Evolutionary conservation across 2,888 invertebrate species (phyloP), one percentile per base, ranked within the genome.

Genomic region (Hanleya hanleyi): DNA sequence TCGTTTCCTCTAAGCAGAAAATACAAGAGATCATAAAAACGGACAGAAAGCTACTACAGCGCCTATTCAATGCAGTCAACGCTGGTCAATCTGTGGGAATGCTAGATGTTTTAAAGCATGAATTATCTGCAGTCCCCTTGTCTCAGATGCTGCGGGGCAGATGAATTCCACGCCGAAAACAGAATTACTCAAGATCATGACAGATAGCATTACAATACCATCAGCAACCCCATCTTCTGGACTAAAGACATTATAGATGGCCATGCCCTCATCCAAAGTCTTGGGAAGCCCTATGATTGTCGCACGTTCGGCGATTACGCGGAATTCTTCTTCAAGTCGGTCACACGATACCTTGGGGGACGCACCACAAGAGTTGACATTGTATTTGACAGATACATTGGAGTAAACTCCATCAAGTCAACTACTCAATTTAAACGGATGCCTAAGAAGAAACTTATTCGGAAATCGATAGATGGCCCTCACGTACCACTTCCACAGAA

Each of bases 11-110:
- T 9, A 50, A 50, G 51, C 18, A 68, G 9, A 67, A 41, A 29
- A n/a, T 7, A 12, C 49, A 68, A 33, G 22, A 41, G n/a, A 41
- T n/a, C 6, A 41, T 68, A 2, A 68, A 68, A 50, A 51, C 68
- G 15, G 68, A 68, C 33, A 68, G 51, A 50, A 66, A 26, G 35
- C 33, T 68, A n/a, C 35, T 68, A 29, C 68, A 68, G 36, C 35
- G 68, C 15, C 68, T 50, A 1, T 68, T 68, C 38, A 68, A 37
- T 32, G 68, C 68, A 33, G 68, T 47, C 9, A 49, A 68, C 50
- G 68, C 68, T 22, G 68, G 68, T 9, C 3, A 35, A 68, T n/a
- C 68, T 50, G 32, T 68, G 4, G 50, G 50, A 68, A 2, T 68
- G 18, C 26, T 3, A 15, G n/a, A 22, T n/a, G 47, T 68, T 22